phyloP scores from a whole-genome alignment of 2,797 vertebrate species.

The Scarus forsteni region DNA sequence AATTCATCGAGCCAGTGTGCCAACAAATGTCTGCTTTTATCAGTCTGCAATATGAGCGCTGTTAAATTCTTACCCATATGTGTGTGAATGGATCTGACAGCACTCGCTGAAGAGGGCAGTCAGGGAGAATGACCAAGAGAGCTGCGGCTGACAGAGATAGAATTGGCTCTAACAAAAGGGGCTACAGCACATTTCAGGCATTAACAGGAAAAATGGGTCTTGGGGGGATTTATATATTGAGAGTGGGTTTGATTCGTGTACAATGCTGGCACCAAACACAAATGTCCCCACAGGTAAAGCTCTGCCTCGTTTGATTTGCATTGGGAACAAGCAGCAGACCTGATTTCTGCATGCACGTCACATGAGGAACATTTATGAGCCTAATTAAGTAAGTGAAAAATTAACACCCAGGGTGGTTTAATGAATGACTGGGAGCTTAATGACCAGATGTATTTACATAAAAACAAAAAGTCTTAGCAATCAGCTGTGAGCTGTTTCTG shows the following conservation, averaged over 20 bases:
- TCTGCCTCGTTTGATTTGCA: constrained; percentile 17
- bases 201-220: constrained; percentile 25
- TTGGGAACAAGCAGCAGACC: constrained; percentile 6
- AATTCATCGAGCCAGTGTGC: constrained; percentile 45
- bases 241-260: constrained; percentile 9
- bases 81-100: constrained; percentile 44
- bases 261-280: constrained; percentile 29
- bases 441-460: constrained; percentile 12
- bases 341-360: constrained; percentile 5
- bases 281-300: constrained; percentile 21
- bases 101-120: constrained; percentile 31
- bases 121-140: constrained; percentile 27
- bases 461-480: background rate
- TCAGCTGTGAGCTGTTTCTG: no score
- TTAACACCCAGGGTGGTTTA: constrained; percentile 29
- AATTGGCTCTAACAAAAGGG: constrained; percentile 6
- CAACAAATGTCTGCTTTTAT: constrained; percentile 55
- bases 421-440: constrained; percentile 21
- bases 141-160: constrained; percentile 20
- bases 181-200: constrained; percentile 20
- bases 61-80: constrained; percentile 33
- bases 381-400: constrained; percentile 37
- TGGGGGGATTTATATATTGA: constrained; percentile 35
- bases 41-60: constrained; percentile 25
- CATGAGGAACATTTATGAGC: constrained; percentile 5